Percentiles rank a stretch among this genome's conserved stretches.
phyloP scores from a whole-genome alignment of 2,888 invertebrate species.

The Furcula furcula region DNA sequence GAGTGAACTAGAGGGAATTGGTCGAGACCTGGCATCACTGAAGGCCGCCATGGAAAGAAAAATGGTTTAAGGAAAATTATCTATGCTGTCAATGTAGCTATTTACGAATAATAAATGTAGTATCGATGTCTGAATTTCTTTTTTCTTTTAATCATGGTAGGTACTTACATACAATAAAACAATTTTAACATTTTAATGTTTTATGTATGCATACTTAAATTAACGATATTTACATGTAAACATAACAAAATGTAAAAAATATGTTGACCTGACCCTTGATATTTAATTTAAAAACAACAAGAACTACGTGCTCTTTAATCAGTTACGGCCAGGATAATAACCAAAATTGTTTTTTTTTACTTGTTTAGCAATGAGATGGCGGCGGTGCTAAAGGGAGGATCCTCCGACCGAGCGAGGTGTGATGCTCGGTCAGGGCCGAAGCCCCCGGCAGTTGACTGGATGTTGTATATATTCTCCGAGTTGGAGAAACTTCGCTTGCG shows the following conservation, averaged over 20 bases:
- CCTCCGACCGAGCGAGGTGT: too few relatives aligned
- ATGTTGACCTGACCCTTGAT: too few relatives aligned
- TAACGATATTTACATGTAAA: not conserved
- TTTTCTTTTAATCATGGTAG: not conserved
- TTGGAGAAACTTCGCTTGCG: too few relatives aligned
- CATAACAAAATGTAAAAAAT: not conserved
- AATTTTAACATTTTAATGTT: not conserved
- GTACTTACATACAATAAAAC: not conserved
- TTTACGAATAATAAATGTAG: not conserved
- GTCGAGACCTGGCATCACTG: conserved; percentile 61
- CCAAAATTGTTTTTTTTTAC: too few relatives aligned
- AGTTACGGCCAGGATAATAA: too few relatives aligned
- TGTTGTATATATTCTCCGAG: too few relatives aligned
- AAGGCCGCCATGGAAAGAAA: not conserved
- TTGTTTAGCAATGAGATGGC: too few relatives aligned
- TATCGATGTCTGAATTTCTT: not conserved
- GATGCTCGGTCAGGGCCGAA: too few relatives aligned
- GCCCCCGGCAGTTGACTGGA: too few relatives aligned
- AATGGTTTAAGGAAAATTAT: not conserved
- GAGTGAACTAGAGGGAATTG: conserved; percentile 64
- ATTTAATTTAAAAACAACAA: too few relatives aligned
- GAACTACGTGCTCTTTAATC: too few relatives aligned
- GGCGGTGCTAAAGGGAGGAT: too few relatives aligned
- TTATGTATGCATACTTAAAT: not conserved
- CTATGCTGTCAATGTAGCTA: not conserved